Evolutionary conservation across 2,888 invertebrate genomes (phyloP), one percentile per base, ranked within the genome.

Genomic region (Omphaloscelis lunosa): DNA sequence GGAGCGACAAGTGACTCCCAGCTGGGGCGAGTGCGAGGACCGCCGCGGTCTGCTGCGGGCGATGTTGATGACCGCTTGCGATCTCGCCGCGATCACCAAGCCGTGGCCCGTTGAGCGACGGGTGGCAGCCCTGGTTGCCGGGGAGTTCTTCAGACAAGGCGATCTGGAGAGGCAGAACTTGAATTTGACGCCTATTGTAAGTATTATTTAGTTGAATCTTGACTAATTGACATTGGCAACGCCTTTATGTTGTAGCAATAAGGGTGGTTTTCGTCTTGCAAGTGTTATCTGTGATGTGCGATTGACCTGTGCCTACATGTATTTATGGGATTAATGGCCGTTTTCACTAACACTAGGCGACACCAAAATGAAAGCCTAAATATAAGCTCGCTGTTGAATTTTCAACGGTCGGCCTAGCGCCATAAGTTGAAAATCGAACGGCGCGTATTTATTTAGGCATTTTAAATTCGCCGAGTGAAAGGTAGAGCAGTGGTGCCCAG

Each of bases 21-120:
- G 97, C 77, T 96, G 97, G 95, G 99, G 98, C 97, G 97, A 97
- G 78, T 97, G 97, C 86, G 98, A 98, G 80, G 98, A 98, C 85
- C 98, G 98, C 85, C 97, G 99, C 73, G 98, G 98, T 72, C 96
- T 99, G 77, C 96, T 99, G 72, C 97, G 99, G 48, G 99, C 98
- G 20, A 99, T 99, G 99, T 97, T 99, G 93, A 99, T 99, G 99
- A 99, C 99, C 45, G 99, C 99, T 59, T 99, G 99, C 95, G 99
- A 99, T 97, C 97, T 99, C 87, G 99, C 99, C 75, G 99, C 99
- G 85, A 99, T 99, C 91, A 99, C 99, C 72, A 99, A 99, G 93
- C 99, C 99, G 0, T 99, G 99, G 99, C 98, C 98, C 11, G 98
- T 99, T 72, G 99, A 99, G 94, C 98, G 98, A 89, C 97, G 99